Base-by-base conservation (phyloP, 2,797 vertebrate genomes). In the Microtus obscurus region DNA sequence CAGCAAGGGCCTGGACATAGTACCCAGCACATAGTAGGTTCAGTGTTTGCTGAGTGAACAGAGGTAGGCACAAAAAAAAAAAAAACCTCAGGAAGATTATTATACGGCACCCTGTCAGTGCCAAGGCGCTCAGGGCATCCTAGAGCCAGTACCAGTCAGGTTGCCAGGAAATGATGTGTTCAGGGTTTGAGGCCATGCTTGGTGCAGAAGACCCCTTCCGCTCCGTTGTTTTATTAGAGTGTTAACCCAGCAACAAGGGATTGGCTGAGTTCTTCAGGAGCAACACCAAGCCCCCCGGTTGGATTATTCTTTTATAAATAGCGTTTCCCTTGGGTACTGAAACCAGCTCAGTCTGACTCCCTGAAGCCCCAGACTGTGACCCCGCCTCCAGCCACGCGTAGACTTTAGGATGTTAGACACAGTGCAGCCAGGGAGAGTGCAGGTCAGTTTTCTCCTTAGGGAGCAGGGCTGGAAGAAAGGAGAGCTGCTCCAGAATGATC, bases 1-100 rank as follows among this genome's bases (percentile, higher is more conserved):
- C 77, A 82, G n/a, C 19, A 51, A 73, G 56, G 40, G 31, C 89
- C 40, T 37, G 69, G 56, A 31, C 63, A 43, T 43, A 40, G 79
- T 23, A 43, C 37, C 29, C 65, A 56, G 45, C 29, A 93, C 88
- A 87, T 4, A 85, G 90, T 91, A 79, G 95, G 85, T 27, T 89
- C 63, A 43, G 67, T 27, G 9, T 89, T 53, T 73, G 74, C 59
- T 56, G 40, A 56, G 6, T 79, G 80, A 93, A 87, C 63, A 48
- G 45, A 95, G 29, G 40, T 17, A n/a, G 65, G n/a, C 37, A 23
- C 65, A 51, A 43, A 67, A 92, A 80, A 76, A 37, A 53, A 53
- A 56, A 6, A 56, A 56, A 0, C 4, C 34, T 89, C 43, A 48
- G 48, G 25, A 43, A 56, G 45, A 48, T 43, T 37, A 3, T 69